These are phyloP conservation scores for Equus przewalskii DNA, from an alignment of 2,113 vertebrate species.

Conservation along the genomic window DNA sequence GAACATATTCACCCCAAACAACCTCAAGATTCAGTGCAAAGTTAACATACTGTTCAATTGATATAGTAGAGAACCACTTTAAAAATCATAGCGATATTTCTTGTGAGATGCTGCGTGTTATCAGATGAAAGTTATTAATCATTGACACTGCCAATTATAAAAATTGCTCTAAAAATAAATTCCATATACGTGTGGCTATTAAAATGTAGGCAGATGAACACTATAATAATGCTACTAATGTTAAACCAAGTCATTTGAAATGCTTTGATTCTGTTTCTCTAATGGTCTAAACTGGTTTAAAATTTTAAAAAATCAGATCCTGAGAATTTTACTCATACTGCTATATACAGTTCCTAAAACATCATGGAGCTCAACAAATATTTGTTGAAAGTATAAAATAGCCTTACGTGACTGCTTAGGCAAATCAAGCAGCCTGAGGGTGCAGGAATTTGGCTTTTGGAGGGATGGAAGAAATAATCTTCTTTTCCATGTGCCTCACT, in stretches of 20 bases:
- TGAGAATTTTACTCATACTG: slow-evolving; percentile 1
- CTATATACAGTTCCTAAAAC: not conserved
- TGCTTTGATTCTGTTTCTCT: not conserved
- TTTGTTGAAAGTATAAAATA: slow-evolving; percentile 56
- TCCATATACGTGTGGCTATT: not conserved
- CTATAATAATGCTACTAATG: not conserved
- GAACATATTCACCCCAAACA: not conserved
- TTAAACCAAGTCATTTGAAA: slow-evolving; percentile 26
- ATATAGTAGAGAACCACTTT: not conserved
- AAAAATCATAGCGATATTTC: not conserved
- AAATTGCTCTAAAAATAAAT: slow-evolving; percentile 7
- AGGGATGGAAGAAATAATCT: not conserved
- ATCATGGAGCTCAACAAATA: slow-evolving; percentile 2
- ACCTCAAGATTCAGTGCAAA: slow-evolving; percentile 48
- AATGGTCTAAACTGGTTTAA: not conserved
- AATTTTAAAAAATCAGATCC: slow-evolving; percentile 16
- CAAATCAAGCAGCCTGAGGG: not conserved
- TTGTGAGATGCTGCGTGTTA: not conserved
- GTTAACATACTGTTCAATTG: not conserved
- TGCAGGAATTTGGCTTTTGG: not conserved
- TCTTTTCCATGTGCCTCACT: not conserved
- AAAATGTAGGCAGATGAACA: not conserved
- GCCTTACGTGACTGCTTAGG: slow-evolving; percentile 15
- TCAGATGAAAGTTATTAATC: not conserved
- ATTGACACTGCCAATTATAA: not conserved